Base-by-base conservation (phyloP, 1,140 invertebrate genomes). In the Portunus trituberculatus region DNA sequence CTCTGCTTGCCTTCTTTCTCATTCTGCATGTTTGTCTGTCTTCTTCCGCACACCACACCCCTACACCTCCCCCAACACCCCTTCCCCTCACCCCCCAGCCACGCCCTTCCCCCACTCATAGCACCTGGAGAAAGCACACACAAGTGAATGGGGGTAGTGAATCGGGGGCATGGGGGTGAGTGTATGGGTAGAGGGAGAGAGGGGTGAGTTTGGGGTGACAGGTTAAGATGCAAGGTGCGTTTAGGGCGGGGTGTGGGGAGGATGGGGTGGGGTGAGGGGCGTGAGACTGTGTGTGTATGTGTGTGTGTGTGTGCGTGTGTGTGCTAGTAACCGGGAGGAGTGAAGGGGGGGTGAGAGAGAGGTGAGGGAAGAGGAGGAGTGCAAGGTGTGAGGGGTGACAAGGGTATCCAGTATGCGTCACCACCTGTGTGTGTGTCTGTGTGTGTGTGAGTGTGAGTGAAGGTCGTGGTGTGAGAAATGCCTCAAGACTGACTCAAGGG, bases 401-500 rank as follows among this genome's bases (percentile, higher is more conserved):
- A 76, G 67, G 67, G 67, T 76, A 76, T 12, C 67, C 20, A 76
- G 67, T 76, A 76, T 76, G 67, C 67, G 67, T 76, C 67, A 76
- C 67, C 67, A 76, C 67, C 67, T 76, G 67, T 76, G 67, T 76
- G 67, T 76, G 67, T 76, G 67, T 76, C 7, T 76, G 67, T 76
- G 67, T 52, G 48, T 52, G 48, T 52, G 48, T 52, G 48, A 12
- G 59, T 76, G 67, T 76, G 67, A n/a, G 67, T 76, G 67, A 76
- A 76, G 67, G 67, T 76, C 67, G 67, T 25, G 6, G 12, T 76
- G 12, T 76, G 0, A 76, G 67, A 76, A 76, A 76, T 76, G 67
- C 67, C n/a, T 76, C 67, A 25, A 76, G 67, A 76, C 67, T 76
- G 67, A 76, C 67, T 76, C 67, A 76, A 76, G 67, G 67, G 67